Conservation (phyloP, 2,797 vertebrate genomes). For the Muscicapa comitata region DNA sequence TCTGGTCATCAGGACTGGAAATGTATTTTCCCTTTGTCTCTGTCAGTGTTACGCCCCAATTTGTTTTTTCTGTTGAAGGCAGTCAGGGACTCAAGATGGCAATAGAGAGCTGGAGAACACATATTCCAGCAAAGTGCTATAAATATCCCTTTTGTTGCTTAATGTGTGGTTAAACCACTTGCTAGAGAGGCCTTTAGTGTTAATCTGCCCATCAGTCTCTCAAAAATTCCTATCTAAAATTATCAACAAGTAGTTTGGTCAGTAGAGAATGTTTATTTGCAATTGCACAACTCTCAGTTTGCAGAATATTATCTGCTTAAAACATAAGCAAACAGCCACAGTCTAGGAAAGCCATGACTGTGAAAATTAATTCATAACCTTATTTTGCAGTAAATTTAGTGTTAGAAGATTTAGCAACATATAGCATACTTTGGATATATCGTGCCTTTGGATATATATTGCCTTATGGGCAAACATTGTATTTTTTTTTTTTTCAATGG, state of each 20-base stretch:
- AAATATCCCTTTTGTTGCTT: conserved; percentile 57
- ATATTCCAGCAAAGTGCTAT: background rate
- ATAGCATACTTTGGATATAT: background rate
- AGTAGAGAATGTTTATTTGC: conserved; percentile 32
- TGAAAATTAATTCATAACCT: conserved; percentile 12
- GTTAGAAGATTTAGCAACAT: background rate
- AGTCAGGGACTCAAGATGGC: conserved; percentile 61
- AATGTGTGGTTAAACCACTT: conserved; percentile 46
- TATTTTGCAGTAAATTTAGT: background rate
- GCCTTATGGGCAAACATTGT: background rate
- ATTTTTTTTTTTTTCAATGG: background rate
- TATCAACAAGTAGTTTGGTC: conserved; percentile 57
- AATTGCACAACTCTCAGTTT: conserved; percentile 4
- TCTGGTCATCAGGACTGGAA: background rate
- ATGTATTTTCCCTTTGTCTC: background rate
- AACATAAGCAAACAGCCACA: background rate
- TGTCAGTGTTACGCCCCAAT: background rate
- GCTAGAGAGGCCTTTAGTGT: conserved; percentile 28
- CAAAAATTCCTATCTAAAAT: conserved; percentile 54
- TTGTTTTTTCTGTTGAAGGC: background rate
- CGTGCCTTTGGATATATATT: no score
- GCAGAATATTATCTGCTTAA: conserved; percentile 17
- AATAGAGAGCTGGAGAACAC: conserved; percentile 46
- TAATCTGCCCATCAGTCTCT: conserved; percentile 52
- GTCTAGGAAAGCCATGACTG: background rate